A percentile compares a stretch with the other conserved stretches of the same genome.
phyloP scores from a whole-genome alignment of 2,113 vertebrate species.

The Candoia aspera region DNA sequence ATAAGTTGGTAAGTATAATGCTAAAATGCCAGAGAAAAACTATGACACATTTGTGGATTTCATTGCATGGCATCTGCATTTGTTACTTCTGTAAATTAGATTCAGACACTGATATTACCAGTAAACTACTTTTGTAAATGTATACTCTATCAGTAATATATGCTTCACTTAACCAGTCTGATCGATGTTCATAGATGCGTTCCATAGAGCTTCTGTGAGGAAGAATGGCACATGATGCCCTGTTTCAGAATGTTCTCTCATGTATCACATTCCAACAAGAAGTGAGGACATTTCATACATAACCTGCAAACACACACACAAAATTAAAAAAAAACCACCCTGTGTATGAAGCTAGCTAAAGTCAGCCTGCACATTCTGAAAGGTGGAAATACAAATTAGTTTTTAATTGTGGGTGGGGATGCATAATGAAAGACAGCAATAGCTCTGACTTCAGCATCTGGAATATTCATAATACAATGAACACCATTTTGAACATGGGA shows the following conservation, averaged over 20 bases:
- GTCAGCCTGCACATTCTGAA: conserved; percentile 19
- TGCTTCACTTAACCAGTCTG: conserved; percentile 21
- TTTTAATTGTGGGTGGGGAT: conserved; percentile 37
- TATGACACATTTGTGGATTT: conserved; percentile 24
- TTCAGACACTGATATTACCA: neutral
- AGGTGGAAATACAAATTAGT: conserved; percentile 39
- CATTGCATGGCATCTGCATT: neutral
- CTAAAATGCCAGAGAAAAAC: conserved; percentile 4
- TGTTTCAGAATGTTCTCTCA: neutral
- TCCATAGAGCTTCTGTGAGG: neutral
- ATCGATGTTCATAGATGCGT: conserved; percentile 13
- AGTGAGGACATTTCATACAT: neutral
- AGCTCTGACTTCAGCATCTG: conserved; percentile 15
- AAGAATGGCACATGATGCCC: accelerated
- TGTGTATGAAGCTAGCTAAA: conserved; percentile 3
- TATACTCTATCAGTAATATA: neutral
- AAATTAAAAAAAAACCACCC: neutral
- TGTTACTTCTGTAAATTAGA: conserved; percentile 11
- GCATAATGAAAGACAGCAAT: conserved; percentile 12
- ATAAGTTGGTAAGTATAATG: neutral
- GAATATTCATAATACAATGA: conserved; percentile 3
- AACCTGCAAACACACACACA: neutral
- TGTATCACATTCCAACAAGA: conserved; percentile 20
- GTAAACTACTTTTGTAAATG: neutral
- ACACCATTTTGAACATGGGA: neutral